A percentile compares a stretch with the other conserved stretches of the same genome.
phyloP scores from a whole-genome alignment of 2,888 invertebrate genomes.

The Caenorhabditis wallacei region DNA sequence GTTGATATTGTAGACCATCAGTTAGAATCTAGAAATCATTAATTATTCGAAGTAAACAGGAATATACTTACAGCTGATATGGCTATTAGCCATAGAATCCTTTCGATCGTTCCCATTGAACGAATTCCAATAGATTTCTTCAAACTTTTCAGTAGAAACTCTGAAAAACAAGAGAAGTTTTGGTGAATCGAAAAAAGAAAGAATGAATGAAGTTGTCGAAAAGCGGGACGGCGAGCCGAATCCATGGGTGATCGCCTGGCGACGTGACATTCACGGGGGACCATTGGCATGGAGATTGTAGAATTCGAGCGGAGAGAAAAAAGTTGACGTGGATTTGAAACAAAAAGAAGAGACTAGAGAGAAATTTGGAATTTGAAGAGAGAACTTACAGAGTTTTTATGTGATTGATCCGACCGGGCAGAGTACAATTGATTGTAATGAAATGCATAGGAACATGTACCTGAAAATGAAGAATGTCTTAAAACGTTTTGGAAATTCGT shows the following conservation, averaged over 20 bases:
- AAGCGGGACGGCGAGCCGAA: slow-evolving; percentile 32
- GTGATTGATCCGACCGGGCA: too few species aligned
- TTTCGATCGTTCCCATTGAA: not conserved
- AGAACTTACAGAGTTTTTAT: too few species aligned
- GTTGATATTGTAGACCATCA: slow-evolving; percentile 20
- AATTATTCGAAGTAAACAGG: not conserved
- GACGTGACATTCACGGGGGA: slow-evolving; percentile 25
- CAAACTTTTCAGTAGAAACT: not conserved
- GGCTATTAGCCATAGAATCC: slow-evolving; percentile 19
- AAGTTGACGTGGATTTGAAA: slow-evolving; percentile 18
- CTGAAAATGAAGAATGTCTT: too few species aligned
- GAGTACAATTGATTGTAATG: too few species aligned
- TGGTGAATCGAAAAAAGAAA: not conserved
- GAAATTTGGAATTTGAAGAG: too few species aligned
- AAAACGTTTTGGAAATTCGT: too few species aligned
- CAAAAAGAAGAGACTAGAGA: not conserved
- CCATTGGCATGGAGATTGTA: slow-evolving; percentile 33
- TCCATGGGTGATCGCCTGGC: slow-evolving; percentile 17
- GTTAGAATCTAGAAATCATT: slow-evolving; percentile 1
- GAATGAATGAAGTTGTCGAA: slow-evolving; percentile 44
- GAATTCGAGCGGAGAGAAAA: slow-evolving; percentile 1
- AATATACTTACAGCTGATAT: slow-evolving; percentile 21
- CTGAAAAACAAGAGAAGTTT: slow-evolving; percentile 17
- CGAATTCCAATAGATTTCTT: not conserved
- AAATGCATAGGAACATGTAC: too few species aligned